These are phyloP conservation scores for Corythornis madagascariensis DNA, from an alignment of 2,113 vertebrate species.

Conservation along the genomic window DNA sequence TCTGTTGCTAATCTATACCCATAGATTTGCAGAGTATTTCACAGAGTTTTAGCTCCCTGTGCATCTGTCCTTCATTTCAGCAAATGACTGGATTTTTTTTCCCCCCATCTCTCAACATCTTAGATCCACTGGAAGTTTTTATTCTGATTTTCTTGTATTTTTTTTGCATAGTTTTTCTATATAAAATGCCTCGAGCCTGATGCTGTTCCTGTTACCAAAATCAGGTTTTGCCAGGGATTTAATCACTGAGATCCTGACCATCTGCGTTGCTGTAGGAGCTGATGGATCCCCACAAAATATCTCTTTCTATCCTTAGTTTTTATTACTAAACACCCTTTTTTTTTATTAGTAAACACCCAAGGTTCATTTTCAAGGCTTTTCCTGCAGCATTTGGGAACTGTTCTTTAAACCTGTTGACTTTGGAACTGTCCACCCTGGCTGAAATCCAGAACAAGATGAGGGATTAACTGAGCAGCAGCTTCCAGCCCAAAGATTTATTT, in stretches of 20 bases:
- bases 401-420: constrained; percentile 30
- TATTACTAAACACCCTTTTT: not conserved
- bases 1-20: constrained; percentile 54
- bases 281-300: not conserved
- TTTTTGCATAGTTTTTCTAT: not conserved
- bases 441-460: not conserved
- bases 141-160: not conserved
- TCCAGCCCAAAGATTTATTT: constrained; percentile 5
- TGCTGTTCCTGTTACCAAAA: not conserved
- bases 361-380: not conserved
- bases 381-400: not conserved
- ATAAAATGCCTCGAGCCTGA: not conserved
- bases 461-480: not conserved
- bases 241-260: not conserved
- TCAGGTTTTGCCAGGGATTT: not conserved
- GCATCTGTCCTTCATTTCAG: constrained; percentile 26
- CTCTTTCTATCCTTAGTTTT: not conserved
- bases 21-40: constrained; percentile 45
- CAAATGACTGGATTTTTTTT: not conserved
- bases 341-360: not conserved
- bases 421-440: not conserved
- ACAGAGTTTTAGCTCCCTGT: not conserved
- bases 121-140: not conserved
- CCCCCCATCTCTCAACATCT: not conserved
- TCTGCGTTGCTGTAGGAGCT: not conserved